phyloP scores from a whole-genome alignment of 1,140 invertebrate genomes.

The Leptopilina clavipes region DNA sequence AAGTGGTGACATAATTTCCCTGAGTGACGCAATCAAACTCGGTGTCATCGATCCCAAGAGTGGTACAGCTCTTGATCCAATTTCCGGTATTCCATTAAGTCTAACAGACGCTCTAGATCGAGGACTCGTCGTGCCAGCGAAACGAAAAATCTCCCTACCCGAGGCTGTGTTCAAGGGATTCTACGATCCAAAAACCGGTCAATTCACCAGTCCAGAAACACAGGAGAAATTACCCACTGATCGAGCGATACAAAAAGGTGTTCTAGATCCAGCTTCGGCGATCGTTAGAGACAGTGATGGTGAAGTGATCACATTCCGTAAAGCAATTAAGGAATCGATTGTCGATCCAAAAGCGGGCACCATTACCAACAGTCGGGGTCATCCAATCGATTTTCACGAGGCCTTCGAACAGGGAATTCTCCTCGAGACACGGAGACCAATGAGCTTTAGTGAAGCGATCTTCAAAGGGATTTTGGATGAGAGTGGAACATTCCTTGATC shows the following conservation, averaged over 20 bases:
- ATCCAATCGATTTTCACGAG: slow-evolving; percentile 87
- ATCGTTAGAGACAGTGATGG: slow-evolving; percentile 78
- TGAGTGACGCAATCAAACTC: slow-evolving; percentile 87
- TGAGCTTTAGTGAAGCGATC: slow-evolving; percentile 89
- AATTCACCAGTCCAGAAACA: slow-evolving; percentile 81
- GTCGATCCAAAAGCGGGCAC: slow-evolving; percentile 86
- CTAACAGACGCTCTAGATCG: slow-evolving; percentile 87
- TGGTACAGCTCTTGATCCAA: slow-evolving; percentile 86
- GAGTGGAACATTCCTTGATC: slow-evolving; percentile 86
- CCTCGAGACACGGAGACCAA: slow-evolving; percentile 85
- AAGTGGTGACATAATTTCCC: slow-evolving; percentile 84
- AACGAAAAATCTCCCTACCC: slow-evolving; percentile 87
- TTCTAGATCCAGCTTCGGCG: slow-evolving; percentile 88
- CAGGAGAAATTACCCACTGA: slow-evolving; percentile 85
- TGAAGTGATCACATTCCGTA: slow-evolving; percentile 86
- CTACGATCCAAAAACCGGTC: slow-evolving; percentile 83
- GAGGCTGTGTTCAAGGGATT: slow-evolving; percentile 92
- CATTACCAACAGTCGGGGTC: slow-evolving; percentile 77
- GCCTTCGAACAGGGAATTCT: slow-evolving; percentile 90
- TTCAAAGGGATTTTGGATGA: slow-evolving; percentile 88
- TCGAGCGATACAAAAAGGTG: slow-evolving; percentile 84
- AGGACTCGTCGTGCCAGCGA: slow-evolving; percentile 87
- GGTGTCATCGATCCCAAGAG: slow-evolving; percentile 88
- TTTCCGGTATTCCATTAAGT: slow-evolving; percentile 83
- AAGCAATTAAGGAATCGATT: slow-evolving; percentile 86